Conservation (phyloP, 2,888 invertebrate species). For the Sepioteuthis lessoniana region DNA sequence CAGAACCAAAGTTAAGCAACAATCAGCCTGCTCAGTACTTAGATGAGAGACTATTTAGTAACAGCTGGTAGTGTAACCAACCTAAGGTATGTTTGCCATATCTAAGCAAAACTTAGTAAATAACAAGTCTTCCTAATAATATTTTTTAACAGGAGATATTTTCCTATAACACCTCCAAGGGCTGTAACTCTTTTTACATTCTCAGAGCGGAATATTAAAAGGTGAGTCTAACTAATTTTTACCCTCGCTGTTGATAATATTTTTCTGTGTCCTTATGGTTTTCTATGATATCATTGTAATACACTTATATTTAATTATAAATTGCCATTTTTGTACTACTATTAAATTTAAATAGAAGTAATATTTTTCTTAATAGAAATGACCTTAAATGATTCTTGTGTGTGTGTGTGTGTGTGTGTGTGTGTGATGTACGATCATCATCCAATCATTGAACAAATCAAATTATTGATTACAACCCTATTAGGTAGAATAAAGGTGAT, state of each 20-base stretch:
- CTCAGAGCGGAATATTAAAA: neutral
- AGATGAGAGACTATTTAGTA: too few relatives aligned
- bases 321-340: neutral
- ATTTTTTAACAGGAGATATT: neutral
- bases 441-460: neutral
- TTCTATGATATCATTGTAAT: neutral
- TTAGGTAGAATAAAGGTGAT: neutral
- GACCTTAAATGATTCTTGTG: neutral
- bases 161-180: neutral
- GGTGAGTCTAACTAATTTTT: neutral
- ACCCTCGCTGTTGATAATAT: neutral
- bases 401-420: neutral
- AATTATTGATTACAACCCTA: neutral
- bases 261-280: neutral
- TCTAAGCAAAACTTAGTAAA: too few relatives aligned
- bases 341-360: neutral
- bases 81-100: too few relatives aligned
- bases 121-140: too few relatives aligned
- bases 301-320: neutral
- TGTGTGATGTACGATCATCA: neutral
- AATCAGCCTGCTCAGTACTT: too few relatives aligned
- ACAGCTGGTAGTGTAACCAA: too few relatives aligned
- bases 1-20: too few relatives aligned
- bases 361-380: neutral
- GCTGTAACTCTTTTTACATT: neutral